Percentiles rank a stretch among this genome's conserved stretches.
phyloP scores from a whole-genome alignment of 2,888 invertebrate species.

The Drosophila histrio region DNA sequence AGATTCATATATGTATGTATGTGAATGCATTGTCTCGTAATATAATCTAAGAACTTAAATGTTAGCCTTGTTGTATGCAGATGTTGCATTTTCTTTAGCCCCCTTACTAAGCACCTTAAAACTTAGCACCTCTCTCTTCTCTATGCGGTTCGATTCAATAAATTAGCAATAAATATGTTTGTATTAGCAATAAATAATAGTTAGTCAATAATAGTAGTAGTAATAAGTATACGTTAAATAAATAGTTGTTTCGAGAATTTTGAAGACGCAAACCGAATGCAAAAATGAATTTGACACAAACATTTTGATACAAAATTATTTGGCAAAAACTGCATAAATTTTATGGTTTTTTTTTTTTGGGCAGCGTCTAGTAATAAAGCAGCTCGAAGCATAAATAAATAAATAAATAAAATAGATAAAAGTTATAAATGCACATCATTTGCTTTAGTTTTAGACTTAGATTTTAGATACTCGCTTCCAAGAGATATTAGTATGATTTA shows the following conservation, averaged over 20 bases:
- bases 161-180: conserved; percentile 36
- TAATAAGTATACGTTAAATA: conserved; percentile 61
- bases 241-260: conserved; percentile 38
- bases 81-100: conserved; percentile 31
- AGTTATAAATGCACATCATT: conserved; percentile 68
- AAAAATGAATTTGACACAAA: conserved; percentile 68
- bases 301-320: conserved; percentile 83
- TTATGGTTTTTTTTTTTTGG: not conserved
- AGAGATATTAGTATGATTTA: conserved; percentile 37
- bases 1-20: conserved; percentile 42
- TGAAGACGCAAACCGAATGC: conserved; percentile 43
- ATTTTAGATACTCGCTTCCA: conserved; percentile 54
- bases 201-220: conserved; percentile 37
- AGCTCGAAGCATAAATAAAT: conserved; percentile 56
- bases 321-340: conserved; percentile 66
- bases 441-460: conserved; percentile 63
- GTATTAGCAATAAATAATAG: conserved; percentile 62
- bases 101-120: conserved; percentile 50
- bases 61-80: conserved; percentile 37
- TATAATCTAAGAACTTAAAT: conserved; percentile 42
- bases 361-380: conserved; percentile 33
- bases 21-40: conserved; percentile 30
- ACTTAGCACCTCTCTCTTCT: conserved; percentile 73
- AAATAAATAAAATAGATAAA: conserved; percentile 58
- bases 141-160: conserved; percentile 55